Percentiles rank a stretch among this genome's conserved stretches.
Conservation (phyloP, 2,888 invertebrate genomes). For the Mesorhabditis sp. region DNA sequence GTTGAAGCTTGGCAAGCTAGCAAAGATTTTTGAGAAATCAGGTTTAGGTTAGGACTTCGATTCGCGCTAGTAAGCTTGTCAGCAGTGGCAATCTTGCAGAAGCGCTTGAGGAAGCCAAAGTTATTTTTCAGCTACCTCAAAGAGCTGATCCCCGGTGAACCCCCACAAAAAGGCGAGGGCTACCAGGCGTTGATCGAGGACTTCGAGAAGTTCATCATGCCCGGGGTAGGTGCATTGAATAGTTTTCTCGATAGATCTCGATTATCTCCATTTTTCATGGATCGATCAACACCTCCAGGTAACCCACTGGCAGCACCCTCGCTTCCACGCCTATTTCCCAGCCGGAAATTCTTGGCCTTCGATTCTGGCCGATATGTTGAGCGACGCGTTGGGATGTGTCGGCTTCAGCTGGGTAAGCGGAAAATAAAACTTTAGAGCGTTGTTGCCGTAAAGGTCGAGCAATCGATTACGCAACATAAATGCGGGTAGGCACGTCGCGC, state of each 20-base stretch:
- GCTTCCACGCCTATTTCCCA: conserved; percentile 98
- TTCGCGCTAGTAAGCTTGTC: background rate
- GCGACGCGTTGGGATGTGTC: conserved; percentile 90
- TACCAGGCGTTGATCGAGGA: conserved; percentile 86
- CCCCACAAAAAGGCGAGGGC: conserved; percentile 77
- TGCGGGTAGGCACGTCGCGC: background rate
- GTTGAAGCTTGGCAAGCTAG: background rate
- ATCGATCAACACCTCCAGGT: conserved; percentile 62
- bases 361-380: conserved; percentile 92
- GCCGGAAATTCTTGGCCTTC: conserved; percentile 95
- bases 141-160: conserved; percentile 74
- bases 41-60: background rate
- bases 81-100: background rate
- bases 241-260: background rate
- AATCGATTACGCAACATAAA: background rate
- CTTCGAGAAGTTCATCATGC: conserved; percentile 81
- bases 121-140: conserved; percentile 46
- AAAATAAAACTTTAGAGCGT: background rate
- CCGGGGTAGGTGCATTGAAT: conserved; percentile 70
- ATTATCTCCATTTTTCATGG: background rate
- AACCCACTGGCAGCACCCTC: conserved; percentile 97
- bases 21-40: background rate
- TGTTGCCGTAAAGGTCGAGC: background rate
- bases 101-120: background rate
- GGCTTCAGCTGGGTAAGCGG: conserved; percentile 90